Evolutionary conservation across 2,797 vertebrate genomes (phyloP).

Genomic region (Anas capensis): DNA sequence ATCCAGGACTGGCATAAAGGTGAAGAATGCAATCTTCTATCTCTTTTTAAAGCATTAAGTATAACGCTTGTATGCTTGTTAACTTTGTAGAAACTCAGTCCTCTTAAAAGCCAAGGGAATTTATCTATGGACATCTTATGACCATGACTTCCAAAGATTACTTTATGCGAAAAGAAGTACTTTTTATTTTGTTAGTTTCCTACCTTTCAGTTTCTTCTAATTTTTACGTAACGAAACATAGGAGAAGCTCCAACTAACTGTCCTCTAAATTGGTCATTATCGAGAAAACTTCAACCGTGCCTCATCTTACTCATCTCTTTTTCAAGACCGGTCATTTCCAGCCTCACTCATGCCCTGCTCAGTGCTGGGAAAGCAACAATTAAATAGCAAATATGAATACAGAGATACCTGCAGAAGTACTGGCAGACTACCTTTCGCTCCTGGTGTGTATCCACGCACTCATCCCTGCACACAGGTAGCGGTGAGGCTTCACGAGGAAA

Average conservation of each 20-base stretch:
- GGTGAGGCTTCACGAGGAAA: not conserved
- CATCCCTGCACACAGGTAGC: too few relatives aligned
- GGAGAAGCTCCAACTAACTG: slow-evolving; percentile 24
- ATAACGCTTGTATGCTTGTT: accelerated
- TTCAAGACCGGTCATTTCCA: not conserved
- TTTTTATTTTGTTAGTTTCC: not conserved
- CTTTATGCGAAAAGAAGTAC: not conserved
- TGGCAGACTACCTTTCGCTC: not conserved
- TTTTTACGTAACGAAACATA: not conserved
- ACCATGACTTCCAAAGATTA: not conserved
- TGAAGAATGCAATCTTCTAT: accelerated
- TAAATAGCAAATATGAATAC: not conserved
- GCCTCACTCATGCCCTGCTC: not conserved
- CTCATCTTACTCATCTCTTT: not conserved
- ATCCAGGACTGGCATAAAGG: accelerated
- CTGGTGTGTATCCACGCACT: accelerated
- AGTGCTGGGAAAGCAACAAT: slow-evolving; percentile 27
- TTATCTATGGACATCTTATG: accelerated
- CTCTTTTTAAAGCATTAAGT: not conserved
- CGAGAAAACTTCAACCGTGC: not conserved
- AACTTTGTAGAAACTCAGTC: not conserved
- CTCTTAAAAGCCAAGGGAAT: not conserved
- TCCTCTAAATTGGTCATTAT: not conserved
- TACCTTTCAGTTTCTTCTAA: not conserved
- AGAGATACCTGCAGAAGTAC: not conserved